Conservation (phyloP, 2,888 invertebrate genomes). For the Cosmopolites sordidus region DNA sequence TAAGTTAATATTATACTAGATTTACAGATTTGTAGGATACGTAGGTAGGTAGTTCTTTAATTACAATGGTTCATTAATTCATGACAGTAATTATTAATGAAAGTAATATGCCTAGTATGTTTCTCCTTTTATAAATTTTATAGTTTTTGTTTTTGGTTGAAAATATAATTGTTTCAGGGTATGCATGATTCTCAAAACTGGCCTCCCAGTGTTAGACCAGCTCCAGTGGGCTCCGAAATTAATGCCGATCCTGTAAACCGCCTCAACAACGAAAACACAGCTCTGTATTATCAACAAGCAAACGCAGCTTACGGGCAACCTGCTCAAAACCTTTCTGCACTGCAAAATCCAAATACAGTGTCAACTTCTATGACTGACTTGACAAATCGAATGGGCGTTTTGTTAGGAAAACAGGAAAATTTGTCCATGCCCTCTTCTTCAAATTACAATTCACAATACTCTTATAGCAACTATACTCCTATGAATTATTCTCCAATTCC, state of each 20-base stretch:
- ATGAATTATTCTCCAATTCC: slow-evolving; percentile 30
- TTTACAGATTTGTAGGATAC: no score
- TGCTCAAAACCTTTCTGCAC: neutral
- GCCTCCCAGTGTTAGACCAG: slow-evolving; percentile 63
- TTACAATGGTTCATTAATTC: no score
- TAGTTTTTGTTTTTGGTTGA: slow-evolving; percentile 4
- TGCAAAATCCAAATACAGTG: slow-evolving; percentile 2
- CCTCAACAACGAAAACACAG: slow-evolving; percentile 15
- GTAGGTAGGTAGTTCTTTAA: no score
- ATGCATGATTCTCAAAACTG: slow-evolving; percentile 49
- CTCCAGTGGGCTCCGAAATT: slow-evolving; percentile 69
- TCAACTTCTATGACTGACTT: slow-evolving; percentile 53
- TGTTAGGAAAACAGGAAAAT: slow-evolving; percentile 10
- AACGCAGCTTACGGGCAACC: slow-evolving; percentile 3
- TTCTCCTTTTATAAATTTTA: neutral
- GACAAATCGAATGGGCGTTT: slow-evolving; percentile 14
- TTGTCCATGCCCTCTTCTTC: slow-evolving; percentile 1
- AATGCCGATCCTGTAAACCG: slow-evolving; percentile 12
- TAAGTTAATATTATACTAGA: no score
- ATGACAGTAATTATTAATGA: no score
- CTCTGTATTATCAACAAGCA: slow-evolving; percentile 16
- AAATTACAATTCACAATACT: slow-evolving; percentile 15
- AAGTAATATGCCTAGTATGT: neutral
- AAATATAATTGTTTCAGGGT: slow-evolving; percentile 9
- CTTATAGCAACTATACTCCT: slow-evolving; percentile 31